These are phyloP conservation scores for Tetramorium bicarinatum DNA, from an alignment of 2,888 invertebrate genomes.

Conservation along the genomic window DNA sequence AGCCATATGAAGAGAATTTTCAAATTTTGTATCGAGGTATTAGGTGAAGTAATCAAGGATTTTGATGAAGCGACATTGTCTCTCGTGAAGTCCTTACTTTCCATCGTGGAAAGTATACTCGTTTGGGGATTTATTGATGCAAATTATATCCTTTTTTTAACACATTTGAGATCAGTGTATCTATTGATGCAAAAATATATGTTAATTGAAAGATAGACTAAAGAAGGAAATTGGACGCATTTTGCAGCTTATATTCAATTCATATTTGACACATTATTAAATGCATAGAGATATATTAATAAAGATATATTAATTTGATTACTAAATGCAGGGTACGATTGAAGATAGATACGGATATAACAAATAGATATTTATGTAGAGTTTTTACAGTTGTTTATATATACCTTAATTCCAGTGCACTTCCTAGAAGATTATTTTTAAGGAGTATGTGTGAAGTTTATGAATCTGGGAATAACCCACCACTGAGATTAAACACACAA, in stretches of 20 bases:
- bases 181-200: constrained; percentile 15
- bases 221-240: background rate
- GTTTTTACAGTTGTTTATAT: background rate
- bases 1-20: constrained; percentile 94
- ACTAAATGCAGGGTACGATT: background rate
- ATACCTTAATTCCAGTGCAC: constrained; percentile 84
- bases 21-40: constrained; percentile 90
- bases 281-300: too few relatives aligned
- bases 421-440: constrained; percentile 89
- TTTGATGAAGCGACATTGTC: constrained; percentile 88
- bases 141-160: constrained; percentile 87
- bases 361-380: background rate
- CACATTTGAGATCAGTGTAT: background rate
- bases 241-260: background rate
- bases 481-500: constrained; percentile 89
- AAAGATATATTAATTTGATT: background rate
- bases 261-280: background rate
- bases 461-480: constrained; percentile 89
- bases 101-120: constrained; percentile 92
- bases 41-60: constrained; percentile 88
- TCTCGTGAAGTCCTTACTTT: constrained; percentile 91
- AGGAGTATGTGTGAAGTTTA: constrained; percentile 89
- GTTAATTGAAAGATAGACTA: background rate
- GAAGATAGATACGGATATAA: background rate
- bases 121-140: constrained; percentile 94